phyloP scores from a whole-genome alignment of 2,888 invertebrate species.

The Pollenia angustigena region DNA sequence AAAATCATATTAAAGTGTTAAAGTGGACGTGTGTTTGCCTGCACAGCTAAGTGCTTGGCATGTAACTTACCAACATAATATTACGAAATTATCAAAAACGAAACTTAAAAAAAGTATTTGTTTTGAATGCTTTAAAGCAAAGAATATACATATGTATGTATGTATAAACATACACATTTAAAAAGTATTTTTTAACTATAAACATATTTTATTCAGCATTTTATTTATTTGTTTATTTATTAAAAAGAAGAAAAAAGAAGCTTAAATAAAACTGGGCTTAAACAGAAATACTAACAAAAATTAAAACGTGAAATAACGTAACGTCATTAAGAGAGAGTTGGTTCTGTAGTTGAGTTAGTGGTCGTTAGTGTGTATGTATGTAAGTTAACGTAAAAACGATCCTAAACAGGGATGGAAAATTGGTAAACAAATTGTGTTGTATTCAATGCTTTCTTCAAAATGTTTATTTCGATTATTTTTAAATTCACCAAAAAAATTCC shows the following conservation, averaged over 20 bases:
- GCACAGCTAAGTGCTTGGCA: constrained; percentile 26
- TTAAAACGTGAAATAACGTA: constrained; percentile 50
- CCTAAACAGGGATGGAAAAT: constrained; percentile 30
- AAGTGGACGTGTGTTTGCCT: constrained; percentile 55
- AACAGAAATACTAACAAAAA: constrained; percentile 33
- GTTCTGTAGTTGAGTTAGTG: constrained; percentile 37
- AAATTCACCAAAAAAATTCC: too few relatives aligned
- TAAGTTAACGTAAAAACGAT: constrained; percentile 51
- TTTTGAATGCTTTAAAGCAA: constrained; percentile 16
- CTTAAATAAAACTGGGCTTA: constrained; percentile 55
- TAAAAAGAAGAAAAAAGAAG: constrained; percentile 32
- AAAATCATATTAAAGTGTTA: background rate
- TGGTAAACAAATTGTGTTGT: background rate
- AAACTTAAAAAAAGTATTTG: constrained; percentile 24
- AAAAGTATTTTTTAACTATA: too few relatives aligned
- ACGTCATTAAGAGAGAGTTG: constrained; percentile 55
- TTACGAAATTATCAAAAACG: constrained; percentile 65
- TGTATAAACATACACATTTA: too few relatives aligned
- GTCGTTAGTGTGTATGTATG: constrained; percentile 14
- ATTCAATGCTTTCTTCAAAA: too few relatives aligned
- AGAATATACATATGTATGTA: too few relatives aligned
- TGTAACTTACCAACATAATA: constrained; percentile 15
- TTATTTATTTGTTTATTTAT: constrained; percentile 31
- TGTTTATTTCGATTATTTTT: too few relatives aligned
- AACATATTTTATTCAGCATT: background rate